Conservation (phyloP, 2,113 vertebrate genomes). For the Callithrix jacchus region DNA sequence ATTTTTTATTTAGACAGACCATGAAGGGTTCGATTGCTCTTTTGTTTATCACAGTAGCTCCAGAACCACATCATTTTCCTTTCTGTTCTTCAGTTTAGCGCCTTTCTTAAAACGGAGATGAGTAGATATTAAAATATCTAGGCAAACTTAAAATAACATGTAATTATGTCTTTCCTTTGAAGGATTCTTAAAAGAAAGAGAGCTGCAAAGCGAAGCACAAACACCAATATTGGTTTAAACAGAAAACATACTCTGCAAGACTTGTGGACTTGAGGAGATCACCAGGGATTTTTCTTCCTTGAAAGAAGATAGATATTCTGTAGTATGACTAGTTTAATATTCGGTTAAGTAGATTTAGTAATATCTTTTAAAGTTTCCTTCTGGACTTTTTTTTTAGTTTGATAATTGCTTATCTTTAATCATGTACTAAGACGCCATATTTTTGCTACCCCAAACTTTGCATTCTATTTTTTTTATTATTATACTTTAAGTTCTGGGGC, state of each 20-base stretch:
- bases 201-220: background rate
- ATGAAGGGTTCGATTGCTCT: background rate
- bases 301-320: background rate
- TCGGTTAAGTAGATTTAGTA: too few relatives aligned
- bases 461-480: background rate
- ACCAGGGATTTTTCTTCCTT: background rate
- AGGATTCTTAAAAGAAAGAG: background rate
- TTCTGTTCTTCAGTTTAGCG: background rate
- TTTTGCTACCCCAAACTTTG: background rate
- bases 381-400: background rate
- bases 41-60: background rate
- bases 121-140: background rate
- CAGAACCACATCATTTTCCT: background rate
- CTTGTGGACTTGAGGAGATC: background rate
- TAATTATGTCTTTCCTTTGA: background rate
- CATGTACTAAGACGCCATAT: background rate
- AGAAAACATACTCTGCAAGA: background rate
- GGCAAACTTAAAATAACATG: background rate
- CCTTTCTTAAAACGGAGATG: background rate
- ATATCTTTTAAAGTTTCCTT: too few relatives aligned
- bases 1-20: background rate
- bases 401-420: background rate
- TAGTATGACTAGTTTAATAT: too few relatives aligned
- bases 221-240: background rate
- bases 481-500: too few relatives aligned